Percentiles rank a stretch among this genome's conserved stretches.
Conservation (phyloP, 2,888 invertebrate genomes). For the Mythimna ferrago region DNA sequence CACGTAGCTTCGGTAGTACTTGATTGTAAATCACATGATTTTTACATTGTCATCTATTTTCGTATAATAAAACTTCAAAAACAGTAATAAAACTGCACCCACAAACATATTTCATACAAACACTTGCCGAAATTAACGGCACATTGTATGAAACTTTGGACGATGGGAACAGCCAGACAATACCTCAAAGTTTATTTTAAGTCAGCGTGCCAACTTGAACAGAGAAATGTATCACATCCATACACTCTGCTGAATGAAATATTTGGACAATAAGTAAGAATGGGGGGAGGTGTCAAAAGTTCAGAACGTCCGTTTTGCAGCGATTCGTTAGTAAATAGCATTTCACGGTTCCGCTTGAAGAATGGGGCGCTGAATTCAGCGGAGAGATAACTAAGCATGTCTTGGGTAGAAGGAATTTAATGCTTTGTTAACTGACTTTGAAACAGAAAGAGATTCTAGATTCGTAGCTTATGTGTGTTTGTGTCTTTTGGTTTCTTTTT, state of each 20-base stretch:
- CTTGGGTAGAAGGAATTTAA: constrained; percentile 30
- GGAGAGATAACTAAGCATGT: constrained; percentile 6
- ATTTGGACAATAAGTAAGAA: constrained; percentile 68
- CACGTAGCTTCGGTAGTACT: too few relatives aligned
- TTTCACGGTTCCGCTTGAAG: constrained; percentile 54
- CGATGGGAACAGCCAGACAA: constrained; percentile 52
- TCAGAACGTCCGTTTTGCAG: constrained; percentile 55
- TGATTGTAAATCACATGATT: too few relatives aligned
- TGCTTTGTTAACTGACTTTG: constrained; percentile 20
- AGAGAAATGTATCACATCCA: constrained; percentile 65
- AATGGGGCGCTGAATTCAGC: constrained; percentile 43
- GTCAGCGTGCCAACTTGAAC: constrained; percentile 62
- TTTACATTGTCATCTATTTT: too few relatives aligned
- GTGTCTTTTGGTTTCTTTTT: background rate
- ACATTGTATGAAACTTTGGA: constrained; percentile 55
- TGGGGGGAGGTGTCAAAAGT: constrained; percentile 62
- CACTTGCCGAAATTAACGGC: constrained; percentile 58
- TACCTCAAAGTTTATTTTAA: constrained; percentile 64
- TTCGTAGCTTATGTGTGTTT: background rate
- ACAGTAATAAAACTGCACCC: constrained; percentile 3
- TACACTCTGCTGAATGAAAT: constrained; percentile 68
- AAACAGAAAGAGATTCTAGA: background rate
- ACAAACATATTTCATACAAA: constrained; percentile 48
- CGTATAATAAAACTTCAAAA: background rate
- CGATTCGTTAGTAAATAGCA: constrained; percentile 66